A percentile compares a stretch with the other conserved stretches of the same genome.
phyloP scores from a whole-genome alignment of 2,797 vertebrate genomes.

The Sparus aurata region DNA sequence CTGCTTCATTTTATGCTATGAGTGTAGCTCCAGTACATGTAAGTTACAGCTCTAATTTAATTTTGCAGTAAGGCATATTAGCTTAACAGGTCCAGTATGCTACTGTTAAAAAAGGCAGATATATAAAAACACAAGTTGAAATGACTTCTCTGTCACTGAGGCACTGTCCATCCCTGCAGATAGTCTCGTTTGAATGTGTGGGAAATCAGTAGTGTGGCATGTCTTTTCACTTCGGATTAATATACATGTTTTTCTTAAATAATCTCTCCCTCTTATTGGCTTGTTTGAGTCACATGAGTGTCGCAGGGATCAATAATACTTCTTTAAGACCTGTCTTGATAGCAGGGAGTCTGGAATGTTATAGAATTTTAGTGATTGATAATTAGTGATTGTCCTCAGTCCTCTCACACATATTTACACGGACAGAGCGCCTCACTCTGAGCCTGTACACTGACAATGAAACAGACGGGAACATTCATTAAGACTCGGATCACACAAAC shows the following conservation, averaged over 20 bases:
- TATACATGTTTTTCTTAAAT: not conserved
- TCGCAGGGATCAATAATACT: slow-evolving; percentile 16
- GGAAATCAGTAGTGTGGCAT: slow-evolving; percentile 63
- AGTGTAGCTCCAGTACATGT: slow-evolving; percentile 18
- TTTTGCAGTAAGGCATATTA: slow-evolving; percentile 37
- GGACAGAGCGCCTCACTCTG: slow-evolving; percentile 33
- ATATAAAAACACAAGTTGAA: slow-evolving; percentile 56
- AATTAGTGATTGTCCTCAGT: slow-evolving; percentile 73
- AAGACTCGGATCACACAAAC: slow-evolving; percentile 75
- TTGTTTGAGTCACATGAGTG: not conserved
- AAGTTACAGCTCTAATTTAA: slow-evolving; percentile 28
- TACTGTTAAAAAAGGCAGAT: slow-evolving; percentile 60
- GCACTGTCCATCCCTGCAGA: slow-evolving; percentile 25
- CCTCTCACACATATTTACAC: slow-evolving; percentile 54
- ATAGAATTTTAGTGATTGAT: slow-evolving; percentile 57
- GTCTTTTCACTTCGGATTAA: slow-evolving; percentile 28
- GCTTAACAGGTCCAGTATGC: slow-evolving; percentile 28
- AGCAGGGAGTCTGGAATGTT: slow-evolving; percentile 79
- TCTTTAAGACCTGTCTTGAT: slow-evolving; percentile 39
- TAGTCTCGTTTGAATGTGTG: slow-evolving; percentile 22
- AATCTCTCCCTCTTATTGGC: slow-evolving; percentile 16
- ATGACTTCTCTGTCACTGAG: slow-evolving; percentile 18
- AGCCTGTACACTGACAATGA: slow-evolving; percentile 50
- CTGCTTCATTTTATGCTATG: slow-evolving; percentile 41
- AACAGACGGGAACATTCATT: slow-evolving; percentile 63